Conservation (phyloP, 2,113 vertebrate genomes). For the Boulengeromyrus knoepffleri region DNA sequence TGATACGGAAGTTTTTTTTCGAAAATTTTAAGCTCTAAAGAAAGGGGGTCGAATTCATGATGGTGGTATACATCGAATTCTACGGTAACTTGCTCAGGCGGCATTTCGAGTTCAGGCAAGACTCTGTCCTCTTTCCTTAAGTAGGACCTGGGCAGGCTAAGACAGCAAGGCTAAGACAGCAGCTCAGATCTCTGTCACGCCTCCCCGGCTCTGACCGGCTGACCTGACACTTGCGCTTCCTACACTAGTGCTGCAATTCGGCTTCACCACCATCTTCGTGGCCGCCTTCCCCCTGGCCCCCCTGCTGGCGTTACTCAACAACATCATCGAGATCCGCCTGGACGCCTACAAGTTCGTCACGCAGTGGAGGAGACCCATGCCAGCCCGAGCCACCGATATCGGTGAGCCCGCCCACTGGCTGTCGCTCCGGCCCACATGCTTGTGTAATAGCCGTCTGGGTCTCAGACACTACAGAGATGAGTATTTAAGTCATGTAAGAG, state of each 20-base stretch:
- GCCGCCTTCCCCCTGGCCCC: constrained; percentile 94
- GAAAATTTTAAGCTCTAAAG: not conserved
- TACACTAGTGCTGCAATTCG: constrained; percentile 87
- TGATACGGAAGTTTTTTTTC: not conserved
- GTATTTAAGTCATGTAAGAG: not conserved
- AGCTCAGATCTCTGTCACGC: not conserved
- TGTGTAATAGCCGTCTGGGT: not conserved
- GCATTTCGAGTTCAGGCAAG: not conserved
- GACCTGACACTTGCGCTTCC: not conserved
- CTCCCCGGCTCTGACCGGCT: not conserved
- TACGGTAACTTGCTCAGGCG: not conserved
- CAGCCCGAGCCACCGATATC: constrained; percentile 92
- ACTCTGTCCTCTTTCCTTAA: not conserved
- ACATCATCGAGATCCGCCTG: constrained; percentile 94
- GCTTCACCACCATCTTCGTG: constrained; percentile 97
- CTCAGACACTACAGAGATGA: not conserved
- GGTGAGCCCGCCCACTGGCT: constrained; percentile 56
- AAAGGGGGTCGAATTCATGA: not conserved
- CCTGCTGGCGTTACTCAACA: constrained; percentile 90
- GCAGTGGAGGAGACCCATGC: constrained; percentile 93
- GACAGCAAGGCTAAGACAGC: not conserved
- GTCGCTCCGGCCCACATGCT: not conserved
- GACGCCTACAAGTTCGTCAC: constrained; percentile 99
- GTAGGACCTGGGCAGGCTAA: not conserved
- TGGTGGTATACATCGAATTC: not conserved